Percentiles rank a stretch among this genome's conserved stretches.
These are phyloP conservation scores for Drosophila bifasciata DNA, from an alignment of 1,140 invertebrate species.

Conservation along the genomic window DNA sequence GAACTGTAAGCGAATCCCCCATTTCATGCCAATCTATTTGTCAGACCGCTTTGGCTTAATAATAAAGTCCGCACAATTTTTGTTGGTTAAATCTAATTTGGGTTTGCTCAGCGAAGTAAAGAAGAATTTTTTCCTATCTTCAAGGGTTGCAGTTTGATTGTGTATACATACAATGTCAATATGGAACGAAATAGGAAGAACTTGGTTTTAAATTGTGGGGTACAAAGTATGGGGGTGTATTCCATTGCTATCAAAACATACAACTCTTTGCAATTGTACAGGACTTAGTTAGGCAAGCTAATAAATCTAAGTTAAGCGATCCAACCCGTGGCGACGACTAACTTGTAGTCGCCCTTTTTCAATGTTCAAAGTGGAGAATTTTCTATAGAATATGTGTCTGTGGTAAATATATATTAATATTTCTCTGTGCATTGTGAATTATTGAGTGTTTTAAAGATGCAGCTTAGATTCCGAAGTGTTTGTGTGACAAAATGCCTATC, in stretches of 20 bases:
- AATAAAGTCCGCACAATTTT: slow-evolving; percentile 66
- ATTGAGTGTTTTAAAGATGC: slow-evolving; percentile 47
- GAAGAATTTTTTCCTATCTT: slow-evolving; percentile 6
- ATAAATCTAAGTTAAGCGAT: too few species aligned
- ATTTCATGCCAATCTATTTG: slow-evolving; percentile 52
- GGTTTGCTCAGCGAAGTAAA: slow-evolving; percentile 38
- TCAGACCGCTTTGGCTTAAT: slow-evolving; percentile 35
- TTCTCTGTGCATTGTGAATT: slow-evolving; percentile 17
- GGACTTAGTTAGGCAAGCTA: slow-evolving; percentile 23
- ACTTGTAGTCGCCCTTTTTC: too few species aligned
- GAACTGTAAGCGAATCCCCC: not conserved
- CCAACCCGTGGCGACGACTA: not conserved
- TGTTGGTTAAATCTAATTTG: slow-evolving; percentile 66
- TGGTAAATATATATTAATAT: slow-evolving; percentile 54
- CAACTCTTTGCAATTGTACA: slow-evolving; percentile 19
- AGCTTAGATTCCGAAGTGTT: not conserved
- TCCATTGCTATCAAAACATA: too few species aligned
- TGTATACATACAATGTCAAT: slow-evolving; percentile 49
- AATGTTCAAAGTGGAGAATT: slow-evolving; percentile 34
- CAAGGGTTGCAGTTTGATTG: slow-evolving; percentile 39
- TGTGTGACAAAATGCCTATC: too few species aligned
- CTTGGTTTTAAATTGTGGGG: slow-evolving; percentile 7
- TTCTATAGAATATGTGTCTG: slow-evolving; percentile 46
- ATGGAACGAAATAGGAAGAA: slow-evolving; percentile 15
- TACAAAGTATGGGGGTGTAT: not conserved